A percentile compares a stretch with the other conserved stretches of the same genome.
Conservation (phyloP, 2,888 invertebrate species). For the Drosophila anomelani region DNA sequence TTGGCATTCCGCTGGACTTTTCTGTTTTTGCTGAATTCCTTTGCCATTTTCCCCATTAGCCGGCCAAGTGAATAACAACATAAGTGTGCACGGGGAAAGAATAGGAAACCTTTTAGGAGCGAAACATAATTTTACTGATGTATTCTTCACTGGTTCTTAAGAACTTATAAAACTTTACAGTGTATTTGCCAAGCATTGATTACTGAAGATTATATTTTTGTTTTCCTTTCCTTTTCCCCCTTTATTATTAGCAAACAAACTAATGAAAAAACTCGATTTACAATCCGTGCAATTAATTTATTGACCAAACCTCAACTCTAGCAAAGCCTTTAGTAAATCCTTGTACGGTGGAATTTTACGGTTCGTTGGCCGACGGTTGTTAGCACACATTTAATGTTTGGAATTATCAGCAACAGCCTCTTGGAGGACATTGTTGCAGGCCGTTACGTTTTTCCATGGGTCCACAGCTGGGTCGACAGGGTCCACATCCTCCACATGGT, state of each 20-base stretch:
- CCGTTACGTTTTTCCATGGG: constrained; percentile 10
- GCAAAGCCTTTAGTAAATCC: background rate
- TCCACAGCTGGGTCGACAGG: background rate
- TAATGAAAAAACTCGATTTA: background rate
- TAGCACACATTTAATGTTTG: background rate
- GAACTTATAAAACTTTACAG: background rate
- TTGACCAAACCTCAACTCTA: background rate
- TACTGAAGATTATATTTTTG: no score
- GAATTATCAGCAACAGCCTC: background rate
- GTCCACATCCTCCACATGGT: background rate
- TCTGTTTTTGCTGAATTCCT: constrained; percentile 11
- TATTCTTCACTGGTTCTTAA: no score
- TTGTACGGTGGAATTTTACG: background rate
- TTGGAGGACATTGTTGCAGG: background rate
- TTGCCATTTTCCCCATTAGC: constrained; percentile 30
- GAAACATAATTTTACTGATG: no score
- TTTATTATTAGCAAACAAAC: background rate
- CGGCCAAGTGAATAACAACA: constrained; percentile 15
- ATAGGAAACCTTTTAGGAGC: background rate
- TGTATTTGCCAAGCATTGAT: background rate
- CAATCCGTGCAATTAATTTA: background rate
- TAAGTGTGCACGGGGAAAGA: constrained; percentile 1
- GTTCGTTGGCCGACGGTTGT: background rate
- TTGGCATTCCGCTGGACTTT: background rate
- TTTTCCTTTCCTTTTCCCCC: background rate